Base-by-base conservation (phyloP, 2,113 vertebrate species). In the Mohoua ochrocephala region DNA sequence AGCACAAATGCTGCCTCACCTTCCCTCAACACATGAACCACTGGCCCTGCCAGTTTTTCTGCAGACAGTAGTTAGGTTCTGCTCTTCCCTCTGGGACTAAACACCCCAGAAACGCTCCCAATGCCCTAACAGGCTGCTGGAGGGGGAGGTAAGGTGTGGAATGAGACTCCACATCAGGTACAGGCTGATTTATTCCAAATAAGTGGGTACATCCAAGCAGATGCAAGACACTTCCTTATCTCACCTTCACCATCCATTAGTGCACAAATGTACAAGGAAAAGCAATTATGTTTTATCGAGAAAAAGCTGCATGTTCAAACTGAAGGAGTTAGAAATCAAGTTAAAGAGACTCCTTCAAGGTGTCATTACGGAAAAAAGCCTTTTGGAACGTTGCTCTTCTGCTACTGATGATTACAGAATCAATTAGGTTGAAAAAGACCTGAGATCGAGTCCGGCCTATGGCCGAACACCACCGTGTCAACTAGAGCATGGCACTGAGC, bases 61-160 rank as follows among this genome's bases (percentile, higher is more conserved):
- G 56, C 0, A 0, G 47, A 10, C 15, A 47, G 19, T 1, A 23
- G 41, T 44, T 67, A 6, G 8, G 42, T 22, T 59, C 24, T 63
- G 22, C 9, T 33, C 31, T 67, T 79, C 39, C 11, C 42, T 78
- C 10, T 1, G 52, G 22, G 28, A 41, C 22, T 14, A 4, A 61
- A 27, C n/a, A 16, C 11, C 22, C 30, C n/a, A 39, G 37, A 24
- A 70, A 20, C 0, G 1, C 21, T 27, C 8, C 3, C 0, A 0
- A 4, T n/a, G 42, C 27, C 35, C 19, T 8, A 6, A 23, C 1
- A 56, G 57, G 26, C 54, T 39, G 16, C 23, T 30, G 30, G 15
- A 35, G 33, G 7, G 35, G 21, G 13, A 33, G 18, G 41, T 17
- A 17, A 15, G 20, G 33, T 6, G 2, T 4, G 6, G 13, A 24